Evolutionary conservation across 2,888 invertebrate genomes (phyloP), one percentile per base, ranked within the genome.

Genomic region (Drosophila ustulata): DNA sequence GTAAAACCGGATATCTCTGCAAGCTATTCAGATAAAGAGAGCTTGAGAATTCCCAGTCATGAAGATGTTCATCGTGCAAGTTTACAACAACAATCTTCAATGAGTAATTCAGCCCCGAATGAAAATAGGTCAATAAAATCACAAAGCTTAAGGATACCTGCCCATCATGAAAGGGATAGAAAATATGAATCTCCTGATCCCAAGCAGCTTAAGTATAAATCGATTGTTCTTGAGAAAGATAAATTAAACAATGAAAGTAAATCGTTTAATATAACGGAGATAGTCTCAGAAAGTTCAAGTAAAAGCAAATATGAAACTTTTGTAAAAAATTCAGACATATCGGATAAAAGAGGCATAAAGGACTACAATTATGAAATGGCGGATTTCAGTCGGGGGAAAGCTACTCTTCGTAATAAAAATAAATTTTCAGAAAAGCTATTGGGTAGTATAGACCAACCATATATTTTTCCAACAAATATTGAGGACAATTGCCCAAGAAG

Each of bases 1-100:
- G 13, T 11, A 3, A 11, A 39, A 28, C 7, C 41, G 11, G 11
- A 41, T 9, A 8, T 1, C 43, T 8, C 43, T 11, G 43, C 2
- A 32, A 55, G 6, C 5, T 37, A 4, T 8, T 13, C 26, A 4
- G 5, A 30, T n/a, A 45, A 8, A 25, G 30, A 32, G 9, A 13
- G 13, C 1, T 13, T 56, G n/a, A 45, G 9, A 25, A 56, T 56
- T 2, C 55, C 55, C 3, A 34, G 45, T 25, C 55, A 56, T 25
- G 45, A 45, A 34, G 55, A 51, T 13, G 13, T 51, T 51, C 4
- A 11, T 30, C 18, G 32, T 11, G 32, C 30, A 32, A 9, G 9
- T 8, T 13, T 18, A 18, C 30, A 51, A 26, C 26, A 39, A 39
- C 13, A 39, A 9, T n/a, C 25, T 26, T n/a, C 9, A 49, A 1